Conservation (phyloP, 2,888 invertebrate species). For the Acheta domesticus region DNA sequence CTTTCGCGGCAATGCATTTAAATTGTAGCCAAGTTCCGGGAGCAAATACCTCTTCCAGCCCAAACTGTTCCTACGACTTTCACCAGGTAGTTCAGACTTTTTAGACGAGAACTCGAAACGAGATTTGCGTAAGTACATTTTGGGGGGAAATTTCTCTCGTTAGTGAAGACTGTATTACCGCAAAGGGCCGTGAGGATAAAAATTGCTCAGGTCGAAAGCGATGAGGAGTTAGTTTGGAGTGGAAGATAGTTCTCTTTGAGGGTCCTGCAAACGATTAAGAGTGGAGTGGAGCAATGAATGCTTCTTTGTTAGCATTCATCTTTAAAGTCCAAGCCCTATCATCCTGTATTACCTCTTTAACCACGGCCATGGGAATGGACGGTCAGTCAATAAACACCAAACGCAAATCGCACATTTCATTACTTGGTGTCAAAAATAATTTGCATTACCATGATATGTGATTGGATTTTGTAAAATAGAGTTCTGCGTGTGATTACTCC, state of each 20-base stretch:
- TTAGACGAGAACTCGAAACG: background rate
- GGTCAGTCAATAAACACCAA: too few relatives aligned
- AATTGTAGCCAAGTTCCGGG: background rate
- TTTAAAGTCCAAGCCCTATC: too few relatives aligned
- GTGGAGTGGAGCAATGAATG: background rate
- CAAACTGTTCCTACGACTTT: conserved; percentile 8
- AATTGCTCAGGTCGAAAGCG: background rate
- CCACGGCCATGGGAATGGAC: too few relatives aligned
- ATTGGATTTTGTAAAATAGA: too few relatives aligned
- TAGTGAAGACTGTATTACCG: background rate
- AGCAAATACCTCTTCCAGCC: background rate
- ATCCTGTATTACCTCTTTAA: too few relatives aligned
- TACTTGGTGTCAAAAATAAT: too few relatives aligned
- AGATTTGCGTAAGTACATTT: background rate
- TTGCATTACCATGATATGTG: too few relatives aligned
- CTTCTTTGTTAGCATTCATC: background rate
- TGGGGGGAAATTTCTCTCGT: background rate
- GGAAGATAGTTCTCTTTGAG: background rate
- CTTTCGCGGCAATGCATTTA: conserved; percentile 9
- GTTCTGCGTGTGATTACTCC: too few relatives aligned
- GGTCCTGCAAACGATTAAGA: background rate
- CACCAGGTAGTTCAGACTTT: background rate
- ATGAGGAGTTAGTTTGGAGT: background rate
- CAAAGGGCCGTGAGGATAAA: background rate
- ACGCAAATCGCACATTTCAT: too few relatives aligned